Evolutionary conservation across 2,797 vertebrate species (phyloP).

Genomic region (Enteromius radiatus): DNA sequence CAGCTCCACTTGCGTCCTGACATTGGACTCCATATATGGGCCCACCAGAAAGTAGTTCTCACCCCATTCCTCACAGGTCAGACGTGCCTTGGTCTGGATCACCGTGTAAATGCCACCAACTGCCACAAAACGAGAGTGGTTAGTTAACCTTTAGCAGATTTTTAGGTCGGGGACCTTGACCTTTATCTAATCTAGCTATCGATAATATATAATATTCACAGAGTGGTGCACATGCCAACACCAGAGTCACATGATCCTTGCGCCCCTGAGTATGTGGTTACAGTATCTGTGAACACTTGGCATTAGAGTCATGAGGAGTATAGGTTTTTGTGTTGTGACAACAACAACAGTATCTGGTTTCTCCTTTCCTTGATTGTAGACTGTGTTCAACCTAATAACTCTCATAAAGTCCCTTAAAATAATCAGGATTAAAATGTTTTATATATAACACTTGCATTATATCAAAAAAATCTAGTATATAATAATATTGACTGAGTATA

Average conservation of each 20-base stretch:
- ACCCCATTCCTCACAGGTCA: slow-evolving; percentile 92
- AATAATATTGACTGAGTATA: background rate
- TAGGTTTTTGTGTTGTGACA: slow-evolving; percentile 29
- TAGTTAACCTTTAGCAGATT: background rate
- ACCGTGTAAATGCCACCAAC: slow-evolving; percentile 97
- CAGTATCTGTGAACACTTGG: slow-evolving; percentile 17
- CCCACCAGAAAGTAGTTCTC: slow-evolving; percentile 95
- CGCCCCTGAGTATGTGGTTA: background rate
- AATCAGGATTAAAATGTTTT: background rate
- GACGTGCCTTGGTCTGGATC: slow-evolving; percentile 94
- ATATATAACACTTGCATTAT: background rate
- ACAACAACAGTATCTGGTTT: slow-evolving; percentile 25
- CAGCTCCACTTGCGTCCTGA: slow-evolving; percentile 93
- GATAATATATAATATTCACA: slow-evolving; percentile 9
- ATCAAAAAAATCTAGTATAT: background rate
- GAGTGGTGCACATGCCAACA: background rate
- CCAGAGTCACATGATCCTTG: background rate
- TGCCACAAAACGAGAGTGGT: slow-evolving; percentile 58
- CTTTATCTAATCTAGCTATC: slow-evolving; percentile 12
- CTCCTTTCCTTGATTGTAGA: background rate
- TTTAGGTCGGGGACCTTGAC: slow-evolving; percentile 7
- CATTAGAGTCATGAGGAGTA: background rate
- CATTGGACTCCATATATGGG: slow-evolving; percentile 90
- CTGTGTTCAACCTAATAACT: background rate
- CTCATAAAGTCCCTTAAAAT: background rate